Evolutionary conservation across 2,797 vertebrate genomes (phyloP).

Genomic region (Lutjanus argentimaculatus): DNA sequence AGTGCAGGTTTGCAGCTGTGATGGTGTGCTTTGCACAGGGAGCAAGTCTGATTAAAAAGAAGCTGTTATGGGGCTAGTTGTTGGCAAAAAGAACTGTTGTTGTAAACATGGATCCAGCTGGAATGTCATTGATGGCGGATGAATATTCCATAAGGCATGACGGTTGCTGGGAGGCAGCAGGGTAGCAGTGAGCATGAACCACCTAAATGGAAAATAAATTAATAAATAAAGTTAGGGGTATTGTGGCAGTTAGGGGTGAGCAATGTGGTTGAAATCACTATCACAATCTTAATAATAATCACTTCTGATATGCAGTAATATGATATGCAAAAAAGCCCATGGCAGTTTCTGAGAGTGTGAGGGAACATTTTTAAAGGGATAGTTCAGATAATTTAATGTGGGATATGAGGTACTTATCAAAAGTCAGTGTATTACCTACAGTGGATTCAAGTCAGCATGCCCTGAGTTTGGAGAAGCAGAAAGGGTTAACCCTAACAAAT

Average conservation of each 20-base stretch:
- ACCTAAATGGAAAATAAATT: slow-evolving; percentile 73
- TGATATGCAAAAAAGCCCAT: not conserved
- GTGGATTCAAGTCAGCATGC: no score
- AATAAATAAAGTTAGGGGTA: slow-evolving; percentile 53
- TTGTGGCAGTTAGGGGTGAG: not conserved
- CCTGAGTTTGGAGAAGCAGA: no score
- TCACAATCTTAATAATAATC: not conserved
- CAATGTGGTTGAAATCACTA: not conserved
- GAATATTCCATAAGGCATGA: slow-evolving; percentile 83
- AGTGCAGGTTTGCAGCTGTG: slow-evolving; percentile 30
- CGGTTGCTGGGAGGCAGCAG: slow-evolving; percentile 78
- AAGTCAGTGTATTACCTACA: no score
- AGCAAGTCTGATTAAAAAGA: slow-evolving; percentile 43
- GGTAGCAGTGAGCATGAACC: slow-evolving; percentile 71
- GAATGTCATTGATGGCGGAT: slow-evolving; percentile 77
- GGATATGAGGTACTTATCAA: no score
- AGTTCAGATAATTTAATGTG: no score
- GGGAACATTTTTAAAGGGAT: not conserved
- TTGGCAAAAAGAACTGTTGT: slow-evolving; percentile 73
- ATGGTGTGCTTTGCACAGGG: slow-evolving; percentile 33
- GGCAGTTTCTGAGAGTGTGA: not conserved
- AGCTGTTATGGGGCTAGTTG: slow-evolving; percentile 53
- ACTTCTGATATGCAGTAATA: not conserved
- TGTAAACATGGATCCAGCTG: slow-evolving; percentile 80
- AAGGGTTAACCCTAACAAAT: no score